Base-by-base conservation (phyloP, 2,888 invertebrate genomes). In the Hecatera dysodea region DNA sequence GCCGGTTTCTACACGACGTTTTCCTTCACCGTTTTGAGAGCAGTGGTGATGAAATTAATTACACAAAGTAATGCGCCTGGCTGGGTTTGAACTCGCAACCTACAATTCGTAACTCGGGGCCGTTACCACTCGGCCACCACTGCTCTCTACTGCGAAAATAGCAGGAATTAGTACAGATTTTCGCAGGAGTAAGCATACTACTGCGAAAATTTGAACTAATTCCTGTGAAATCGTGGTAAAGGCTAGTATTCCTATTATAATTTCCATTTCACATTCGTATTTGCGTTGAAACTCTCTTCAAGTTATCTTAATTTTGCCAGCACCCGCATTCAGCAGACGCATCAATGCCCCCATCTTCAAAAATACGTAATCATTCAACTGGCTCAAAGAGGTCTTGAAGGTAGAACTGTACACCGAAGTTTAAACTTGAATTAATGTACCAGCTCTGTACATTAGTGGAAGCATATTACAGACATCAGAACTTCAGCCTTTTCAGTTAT, bases 401-500 rank as follows among this genome's bases (percentile, higher is more conserved):
- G 33, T 15, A 29, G 64, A 72, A 67, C 73, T 78, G 39, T 24
- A 57, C 72, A 71, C 73, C 67, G 29, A 65, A 82, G 78, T 81
- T 86, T 75, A 84, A 86, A 84, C 76, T 83, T 82, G 78, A 71
- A 78, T 82, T 80, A 78, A 82, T 81, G 79, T 82, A 77, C 82
- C 75, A 80, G 75, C 74, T 73, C 78, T 70, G 71, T 77, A 83
- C 84, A 84, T 84, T 83, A 85, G 81, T 78, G 61, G 61, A 67
- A 85, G 67, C 69, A 70, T 85, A 78, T 83, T 87, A 89, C 86
- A 88, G 80, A 84, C 86, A 88, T 89, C 86, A 85, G 84, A 90
- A 90, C 87, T 90, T 90, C 85, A 90, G 87, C 82, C 89, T 89
- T 89, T 90, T 90, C 89, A 91, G 87, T 90, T 88, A 90, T 89